Conservation (phyloP, 2,113 vertebrate species). For the Epinephelus lanceolatus region DNA sequence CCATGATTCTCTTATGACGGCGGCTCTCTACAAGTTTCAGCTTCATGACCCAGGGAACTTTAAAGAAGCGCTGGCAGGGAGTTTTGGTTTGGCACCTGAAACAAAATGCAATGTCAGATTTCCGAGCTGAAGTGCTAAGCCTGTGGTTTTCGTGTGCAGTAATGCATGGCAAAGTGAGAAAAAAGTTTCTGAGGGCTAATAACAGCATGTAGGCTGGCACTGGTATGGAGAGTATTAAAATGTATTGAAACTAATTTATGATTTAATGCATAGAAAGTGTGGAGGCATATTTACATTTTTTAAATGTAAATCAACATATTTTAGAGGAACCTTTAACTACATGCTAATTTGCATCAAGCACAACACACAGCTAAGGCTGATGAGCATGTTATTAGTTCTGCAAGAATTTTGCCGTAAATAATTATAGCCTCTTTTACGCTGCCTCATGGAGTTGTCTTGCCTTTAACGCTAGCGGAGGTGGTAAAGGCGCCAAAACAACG, state of each 20-base stretch:
- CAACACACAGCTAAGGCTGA: too few species aligned
- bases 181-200: neutral
- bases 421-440: too few species aligned
- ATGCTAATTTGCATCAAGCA: too few species aligned
- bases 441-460: too few species aligned
- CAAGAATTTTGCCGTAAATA: too few species aligned
- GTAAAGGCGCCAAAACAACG: too few species aligned
- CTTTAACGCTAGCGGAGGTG: too few species aligned
- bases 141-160: neutral
- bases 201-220: neutral
- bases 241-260: neutral
- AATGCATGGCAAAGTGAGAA: neutral
- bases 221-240: neutral
- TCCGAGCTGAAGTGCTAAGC: neutral
- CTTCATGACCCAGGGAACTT: conserved; percentile 16
- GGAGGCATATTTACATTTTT: too few species aligned
- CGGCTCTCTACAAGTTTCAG: conserved; percentile 8
- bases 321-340: too few species aligned
- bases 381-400: too few species aligned
- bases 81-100: conserved; percentile 14
- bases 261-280: neutral
- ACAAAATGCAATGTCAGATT: neutral
- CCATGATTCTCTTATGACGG: neutral
- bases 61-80: neutral
- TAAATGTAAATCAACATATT: too few species aligned